phyloP scores from a whole-genome alignment of 1,140 invertebrate genomes.

The Dolichoris vasculosae region DNA sequence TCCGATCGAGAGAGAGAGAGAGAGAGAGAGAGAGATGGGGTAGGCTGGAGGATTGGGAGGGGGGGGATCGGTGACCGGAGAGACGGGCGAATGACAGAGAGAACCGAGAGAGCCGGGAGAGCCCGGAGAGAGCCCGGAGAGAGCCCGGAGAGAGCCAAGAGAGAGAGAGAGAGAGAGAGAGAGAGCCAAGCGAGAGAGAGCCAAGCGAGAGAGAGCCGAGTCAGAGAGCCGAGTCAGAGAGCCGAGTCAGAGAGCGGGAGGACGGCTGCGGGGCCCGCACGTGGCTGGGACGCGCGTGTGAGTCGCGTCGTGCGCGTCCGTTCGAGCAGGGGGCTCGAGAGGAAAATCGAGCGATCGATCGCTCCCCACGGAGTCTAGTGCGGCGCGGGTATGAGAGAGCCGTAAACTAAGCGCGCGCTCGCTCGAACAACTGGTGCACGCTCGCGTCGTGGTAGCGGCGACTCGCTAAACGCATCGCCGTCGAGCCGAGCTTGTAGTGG shows the following conservation, averaged over 20 bases:
- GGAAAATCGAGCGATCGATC: slow-evolving; percentile 17
- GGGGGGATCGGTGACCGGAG: too few species aligned
- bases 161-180: slow-evolving; percentile 1
- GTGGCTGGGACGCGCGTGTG: neutral
- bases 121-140: too few species aligned
- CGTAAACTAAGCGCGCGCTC: slow-evolving; percentile 38
- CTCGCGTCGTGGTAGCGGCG: slow-evolving; percentile 45
- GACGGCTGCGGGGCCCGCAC: neutral
- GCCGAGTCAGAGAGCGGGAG: neutral
- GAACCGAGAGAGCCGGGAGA: too few species aligned
- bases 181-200: neutral
- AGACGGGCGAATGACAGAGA: too few species aligned
- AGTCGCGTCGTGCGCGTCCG: neutral
- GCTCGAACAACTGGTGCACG: slow-evolving; percentile 49
- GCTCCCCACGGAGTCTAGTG: neutral
- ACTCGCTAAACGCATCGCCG: slow-evolving; percentile 43
- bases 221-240: neutral
- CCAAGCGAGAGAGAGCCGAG: neutral
- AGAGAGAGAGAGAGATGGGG: neutral
- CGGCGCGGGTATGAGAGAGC: slow-evolving; percentile 30
- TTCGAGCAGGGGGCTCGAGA: neutral
- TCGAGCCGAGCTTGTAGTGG: neutral
- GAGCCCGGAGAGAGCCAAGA: neutral
- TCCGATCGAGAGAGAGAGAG: neutral
- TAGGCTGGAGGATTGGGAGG: too few species aligned